phyloP scores from a whole-genome alignment of 2,888 invertebrate genomes.

The Choristoneura rosaceana region DNA sequence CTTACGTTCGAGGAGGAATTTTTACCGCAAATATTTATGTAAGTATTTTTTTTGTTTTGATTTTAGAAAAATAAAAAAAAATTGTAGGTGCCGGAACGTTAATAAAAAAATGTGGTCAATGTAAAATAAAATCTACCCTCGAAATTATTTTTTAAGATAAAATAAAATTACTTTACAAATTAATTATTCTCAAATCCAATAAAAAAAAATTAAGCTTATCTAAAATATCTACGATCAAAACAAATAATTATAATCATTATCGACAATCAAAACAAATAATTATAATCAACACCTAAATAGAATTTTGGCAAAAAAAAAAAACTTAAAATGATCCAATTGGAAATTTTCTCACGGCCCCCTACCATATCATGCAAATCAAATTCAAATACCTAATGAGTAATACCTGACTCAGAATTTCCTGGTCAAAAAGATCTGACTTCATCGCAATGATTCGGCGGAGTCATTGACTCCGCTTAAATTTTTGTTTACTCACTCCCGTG shows the following conservation, averaged over 20 bases:
- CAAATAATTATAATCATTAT: too few relatives aligned
- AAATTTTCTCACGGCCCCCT: constrained; percentile 11
- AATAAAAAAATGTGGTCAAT: not conserved
- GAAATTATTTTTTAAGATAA: not conserved
- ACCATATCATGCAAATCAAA: constrained; percentile 11
- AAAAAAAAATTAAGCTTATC: too few relatives aligned
- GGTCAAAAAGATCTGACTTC: constrained; percentile 36
- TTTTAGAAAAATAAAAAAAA: constrained; percentile 19
- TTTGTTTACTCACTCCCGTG: constrained; percentile 35
- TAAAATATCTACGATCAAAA: too few relatives aligned
- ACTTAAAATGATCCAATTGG: not conserved
- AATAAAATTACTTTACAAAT: not conserved
- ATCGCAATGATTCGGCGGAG: constrained; percentile 27
- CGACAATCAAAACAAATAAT: not conserved
- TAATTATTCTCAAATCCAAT: not conserved
- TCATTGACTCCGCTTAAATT: constrained; percentile 37
- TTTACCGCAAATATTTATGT: constrained; percentile 84
- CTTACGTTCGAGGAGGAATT: constrained; percentile 77
- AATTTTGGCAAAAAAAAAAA: not conserved
- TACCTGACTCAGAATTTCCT: constrained; percentile 39
- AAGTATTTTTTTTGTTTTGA: constrained; percentile 63
- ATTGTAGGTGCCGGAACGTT: not conserved
- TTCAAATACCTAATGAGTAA: constrained; percentile 28
- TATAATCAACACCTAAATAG: too few relatives aligned
- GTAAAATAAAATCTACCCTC: constrained; percentile 18